These are phyloP conservation scores for Dysmachus trigonus DNA, from an alignment of 2,888 invertebrate genomes.

Conservation along the genomic window DNA sequence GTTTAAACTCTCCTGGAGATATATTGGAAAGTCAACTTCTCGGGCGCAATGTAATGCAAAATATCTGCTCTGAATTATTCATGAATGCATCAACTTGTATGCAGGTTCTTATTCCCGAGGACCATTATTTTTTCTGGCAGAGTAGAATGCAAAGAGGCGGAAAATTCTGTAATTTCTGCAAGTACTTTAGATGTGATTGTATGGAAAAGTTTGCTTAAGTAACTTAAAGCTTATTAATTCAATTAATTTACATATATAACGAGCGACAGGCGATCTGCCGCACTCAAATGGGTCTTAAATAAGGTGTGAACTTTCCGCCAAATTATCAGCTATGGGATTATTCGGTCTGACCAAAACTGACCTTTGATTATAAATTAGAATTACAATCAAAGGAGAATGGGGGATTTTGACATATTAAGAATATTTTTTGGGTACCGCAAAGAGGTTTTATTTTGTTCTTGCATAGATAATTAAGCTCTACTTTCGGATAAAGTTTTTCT, in stretches of 20 bases:
- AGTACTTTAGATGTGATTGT: conserved; percentile 23
- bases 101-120: conserved; percentile 36
- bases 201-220: conserved; percentile 9
- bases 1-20: conserved; percentile 14
- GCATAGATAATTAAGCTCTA: no score
- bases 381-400: no score
- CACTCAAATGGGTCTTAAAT: no score
- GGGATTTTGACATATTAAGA: no score
- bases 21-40: conserved; percentile 39
- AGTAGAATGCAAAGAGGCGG: conserved; percentile 29
- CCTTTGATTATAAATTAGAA: no score
- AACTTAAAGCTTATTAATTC: conserved; percentile 19
- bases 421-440: no score
- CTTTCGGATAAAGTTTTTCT: no score
- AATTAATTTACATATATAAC: conserved; percentile 6
- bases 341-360: no score
- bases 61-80: conserved; percentile 43
- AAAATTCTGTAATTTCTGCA: conserved; percentile 35
- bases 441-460: no score
- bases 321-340: no score
- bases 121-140: conserved; percentile 41
- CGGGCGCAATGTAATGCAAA: conserved; percentile 40
- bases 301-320: no score
- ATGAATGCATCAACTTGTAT: conserved; percentile 44
- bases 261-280: background rate